phyloP scores from a whole-genome alignment of 2,797 vertebrate species.

The Artibeus lituratus region DNA sequence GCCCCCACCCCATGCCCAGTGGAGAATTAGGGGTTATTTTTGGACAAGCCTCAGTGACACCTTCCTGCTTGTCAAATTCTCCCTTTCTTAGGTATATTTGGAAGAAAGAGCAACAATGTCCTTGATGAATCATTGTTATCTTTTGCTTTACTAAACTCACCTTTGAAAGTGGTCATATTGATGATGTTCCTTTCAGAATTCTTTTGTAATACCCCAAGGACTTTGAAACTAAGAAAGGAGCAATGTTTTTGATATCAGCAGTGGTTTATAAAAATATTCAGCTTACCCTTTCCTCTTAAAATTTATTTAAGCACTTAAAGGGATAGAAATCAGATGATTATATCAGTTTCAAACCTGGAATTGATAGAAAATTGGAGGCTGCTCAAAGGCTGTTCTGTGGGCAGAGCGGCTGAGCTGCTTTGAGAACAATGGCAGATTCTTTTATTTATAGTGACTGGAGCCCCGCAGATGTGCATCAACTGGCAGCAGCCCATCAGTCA shows the following conservation, averaged over 20 bases:
- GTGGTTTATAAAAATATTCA: not conserved
- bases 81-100: not conserved
- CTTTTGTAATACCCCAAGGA: not conserved
- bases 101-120: not conserved
- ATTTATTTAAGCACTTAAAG: not conserved
- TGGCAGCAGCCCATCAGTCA: not conserved
- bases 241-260: not conserved
- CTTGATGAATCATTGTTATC: not conserved
- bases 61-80: not conserved
- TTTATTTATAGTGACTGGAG: not conserved
- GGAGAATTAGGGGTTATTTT: not conserved
- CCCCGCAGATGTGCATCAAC: slow-evolving; percentile 36
- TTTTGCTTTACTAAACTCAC: not conserved
- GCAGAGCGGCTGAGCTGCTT: not conserved
- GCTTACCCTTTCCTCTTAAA: not conserved
- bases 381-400: not conserved
- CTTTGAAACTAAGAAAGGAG: slow-evolving; percentile 9
- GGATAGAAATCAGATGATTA: slow-evolving; percentile 5
- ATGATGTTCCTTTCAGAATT: not conserved
- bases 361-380: slow-evolving; percentile 18
- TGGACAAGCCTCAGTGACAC: not conserved
- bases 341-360: slow-evolving; percentile 3
- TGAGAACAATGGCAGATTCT: slow-evolving; percentile 51
- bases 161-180: not conserved
- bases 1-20: not conserved